These are phyloP conservation scores for Enhydra lutris DNA, from an alignment of 2,113 vertebrate species.

Conservation along the genomic window DNA sequence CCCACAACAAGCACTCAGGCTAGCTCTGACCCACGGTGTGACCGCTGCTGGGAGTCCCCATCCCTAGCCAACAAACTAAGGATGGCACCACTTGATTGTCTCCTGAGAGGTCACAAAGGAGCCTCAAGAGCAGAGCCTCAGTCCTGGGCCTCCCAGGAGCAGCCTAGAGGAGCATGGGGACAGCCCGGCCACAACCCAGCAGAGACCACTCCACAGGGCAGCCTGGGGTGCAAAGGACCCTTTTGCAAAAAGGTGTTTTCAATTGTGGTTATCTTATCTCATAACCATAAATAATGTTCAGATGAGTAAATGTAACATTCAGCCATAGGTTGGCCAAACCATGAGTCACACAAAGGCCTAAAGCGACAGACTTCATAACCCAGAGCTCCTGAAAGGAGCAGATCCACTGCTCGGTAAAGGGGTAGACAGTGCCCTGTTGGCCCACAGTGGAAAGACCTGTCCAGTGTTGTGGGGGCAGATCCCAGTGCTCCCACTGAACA, in stretches of 20 bases:
- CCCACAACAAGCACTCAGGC: neutral
- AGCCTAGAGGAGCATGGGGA: neutral
- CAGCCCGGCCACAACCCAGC: neutral
- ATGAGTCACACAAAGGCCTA: neutral
- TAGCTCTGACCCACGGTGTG: neutral
- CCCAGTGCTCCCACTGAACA: neutral
- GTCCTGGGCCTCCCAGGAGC: neutral
- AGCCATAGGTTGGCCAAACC: neutral
- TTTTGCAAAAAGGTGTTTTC: neutral
- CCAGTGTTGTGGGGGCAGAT: too few species aligned
- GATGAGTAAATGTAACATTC: neutral
- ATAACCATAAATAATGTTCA: too few species aligned
- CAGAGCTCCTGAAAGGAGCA: neutral
- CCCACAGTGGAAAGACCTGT: neutral
- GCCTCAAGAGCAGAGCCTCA: neutral
- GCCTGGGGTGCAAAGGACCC: neutral
- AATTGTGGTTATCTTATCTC: neutral
- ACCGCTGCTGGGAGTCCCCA: too few species aligned
- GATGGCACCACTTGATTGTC: too few species aligned
- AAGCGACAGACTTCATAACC: neutral
- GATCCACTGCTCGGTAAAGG: accelerated
- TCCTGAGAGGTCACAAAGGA: neutral
- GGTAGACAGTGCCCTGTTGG: neutral
- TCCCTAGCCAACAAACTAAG: neutral
- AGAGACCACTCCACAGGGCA: too few species aligned